Evolutionary conservation across 2,797 vertebrate species (phyloP).

Genomic region (Euthynnus affinis): DNA sequence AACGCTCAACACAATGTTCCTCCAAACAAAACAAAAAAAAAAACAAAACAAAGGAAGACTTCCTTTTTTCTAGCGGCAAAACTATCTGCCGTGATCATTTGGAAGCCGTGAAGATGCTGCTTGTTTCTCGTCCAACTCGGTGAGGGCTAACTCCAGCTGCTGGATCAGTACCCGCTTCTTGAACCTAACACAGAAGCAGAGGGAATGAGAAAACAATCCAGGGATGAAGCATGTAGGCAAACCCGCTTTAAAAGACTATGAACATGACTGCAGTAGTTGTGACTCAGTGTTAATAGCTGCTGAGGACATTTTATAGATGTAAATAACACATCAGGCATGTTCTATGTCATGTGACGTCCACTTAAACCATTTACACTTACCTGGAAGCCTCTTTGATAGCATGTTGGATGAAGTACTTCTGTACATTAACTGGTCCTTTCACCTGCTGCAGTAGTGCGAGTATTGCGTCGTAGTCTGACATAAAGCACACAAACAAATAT

Average conservation of each 20-base stretch:
- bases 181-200: constrained; percentile 87
- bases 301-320: too few relatives aligned
- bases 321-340: too few relatives aligned
- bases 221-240: not conserved
- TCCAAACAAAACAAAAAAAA: not conserved
- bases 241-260: constrained; percentile 3
- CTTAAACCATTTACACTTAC: constrained; percentile 71
- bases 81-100: constrained; percentile 91
- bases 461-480: constrained; percentile 92
- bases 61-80: constrained; percentile 5
- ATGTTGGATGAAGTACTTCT: constrained; percentile 96
- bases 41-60: too few relatives aligned
- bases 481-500: constrained; percentile 15
- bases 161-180: constrained; percentile 99
- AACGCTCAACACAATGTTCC: not conserved
- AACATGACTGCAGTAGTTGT: not conserved
- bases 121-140: constrained; percentile 88
- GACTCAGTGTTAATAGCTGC: not conserved
- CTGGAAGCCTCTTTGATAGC: constrained; percentile 97
- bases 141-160: constrained; percentile 92
- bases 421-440: constrained; percentile 91
- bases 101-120: constrained; percentile 83
- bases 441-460: constrained; percentile 93
- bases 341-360: too few relatives aligned
- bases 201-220: not conserved